phyloP scores from a whole-genome alignment of 1,140 invertebrate genomes.

The Papilio glaucus region DNA sequence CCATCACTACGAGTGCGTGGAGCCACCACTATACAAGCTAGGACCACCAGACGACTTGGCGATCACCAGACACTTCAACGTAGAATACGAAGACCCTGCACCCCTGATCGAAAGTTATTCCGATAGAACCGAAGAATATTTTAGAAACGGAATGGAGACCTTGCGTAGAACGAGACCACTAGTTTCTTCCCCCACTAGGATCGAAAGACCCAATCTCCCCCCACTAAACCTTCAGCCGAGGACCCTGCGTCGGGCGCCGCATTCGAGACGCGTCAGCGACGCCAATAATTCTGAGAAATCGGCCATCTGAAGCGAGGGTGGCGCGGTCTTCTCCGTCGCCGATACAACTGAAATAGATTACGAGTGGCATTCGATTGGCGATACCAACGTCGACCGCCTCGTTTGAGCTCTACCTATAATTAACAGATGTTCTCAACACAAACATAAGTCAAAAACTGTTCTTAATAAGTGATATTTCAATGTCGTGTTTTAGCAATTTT shows the following conservation, averaged over 20 bases:
- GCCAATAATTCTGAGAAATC: slow-evolving; percentile 83
- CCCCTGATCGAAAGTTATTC: slow-evolving; percentile 89
- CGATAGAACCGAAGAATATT: slow-evolving; percentile 75
- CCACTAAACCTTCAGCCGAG: slow-evolving; percentile 89
- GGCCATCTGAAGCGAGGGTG: slow-evolving; percentile 79
- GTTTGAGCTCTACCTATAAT: slow-evolving; percentile 53
- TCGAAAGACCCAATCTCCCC: slow-evolving; percentile 91
- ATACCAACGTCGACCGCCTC: slow-evolving; percentile 72
- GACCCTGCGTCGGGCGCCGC: slow-evolving; percentile 83
- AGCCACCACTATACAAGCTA: slow-evolving; percentile 83
- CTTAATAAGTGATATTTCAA: neutral
- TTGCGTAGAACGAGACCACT: slow-evolving; percentile 80
- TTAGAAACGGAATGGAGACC: slow-evolving; percentile 77
- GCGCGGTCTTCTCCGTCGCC: slow-evolving; percentile 82
- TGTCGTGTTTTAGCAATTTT: neutral
- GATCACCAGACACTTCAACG: slow-evolving; percentile 88
- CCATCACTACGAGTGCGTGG: slow-evolving; percentile 90
- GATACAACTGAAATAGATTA: slow-evolving; percentile 73
- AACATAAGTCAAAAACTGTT: slow-evolving; percentile 33
- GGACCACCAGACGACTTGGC: slow-evolving; percentile 75
- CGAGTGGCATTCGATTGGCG: slow-evolving; percentile 67
- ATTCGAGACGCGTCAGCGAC: slow-evolving; percentile 85
- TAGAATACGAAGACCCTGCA: slow-evolving; percentile 88
- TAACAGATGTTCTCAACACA: neutral
- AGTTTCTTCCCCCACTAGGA: slow-evolving; percentile 90